These are phyloP conservation scores for Drosophila neonasuta DNA, from an alignment of 2,888 invertebrate genomes.

Conservation along the genomic window DNA sequence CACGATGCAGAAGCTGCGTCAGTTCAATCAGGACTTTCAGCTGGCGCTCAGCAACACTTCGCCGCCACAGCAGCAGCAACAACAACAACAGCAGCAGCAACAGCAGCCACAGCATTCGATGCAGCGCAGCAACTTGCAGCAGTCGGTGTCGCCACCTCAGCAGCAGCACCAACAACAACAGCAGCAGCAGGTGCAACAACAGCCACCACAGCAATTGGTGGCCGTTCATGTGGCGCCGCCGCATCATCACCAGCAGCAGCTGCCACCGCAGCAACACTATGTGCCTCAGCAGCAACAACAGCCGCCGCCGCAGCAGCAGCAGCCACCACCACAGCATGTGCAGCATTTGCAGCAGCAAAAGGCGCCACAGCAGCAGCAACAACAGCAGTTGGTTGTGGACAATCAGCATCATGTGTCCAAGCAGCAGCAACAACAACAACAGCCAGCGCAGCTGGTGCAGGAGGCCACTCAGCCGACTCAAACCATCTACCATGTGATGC, in stretches of 20 bases:
- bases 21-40: conserved; percentile 92
- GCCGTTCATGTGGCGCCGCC: conserved; percentile 75
- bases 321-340: conserved; percentile 52
- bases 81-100: conserved; percentile 51
- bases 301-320: conserved; percentile 73
- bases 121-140: conserved; percentile 59
- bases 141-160: conserved; percentile 54
- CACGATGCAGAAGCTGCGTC: conserved; percentile 86
- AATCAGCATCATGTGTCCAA: conserved; percentile 61
- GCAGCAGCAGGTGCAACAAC: conserved; percentile 65
- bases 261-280: conserved; percentile 70
- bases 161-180: conserved; percentile 59
- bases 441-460: conserved; percentile 37
- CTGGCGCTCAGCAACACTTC: conserved; percentile 82
- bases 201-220: conserved; percentile 48
- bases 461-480: conserved; percentile 57
- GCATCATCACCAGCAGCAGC: conserved; percentile 61
- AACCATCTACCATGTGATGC: conserved; percentile 65
- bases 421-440: conserved; percentile 53
- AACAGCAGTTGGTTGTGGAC: conserved; percentile 69
- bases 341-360: conserved; percentile 64
- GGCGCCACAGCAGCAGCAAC: conserved; percentile 57
- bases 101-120: conserved; percentile 64
- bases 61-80: conserved; percentile 74
- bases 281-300: conserved; percentile 77